Conservation (phyloP, 1,140 invertebrate genomes). For the Andrena cerasifolii region DNA sequence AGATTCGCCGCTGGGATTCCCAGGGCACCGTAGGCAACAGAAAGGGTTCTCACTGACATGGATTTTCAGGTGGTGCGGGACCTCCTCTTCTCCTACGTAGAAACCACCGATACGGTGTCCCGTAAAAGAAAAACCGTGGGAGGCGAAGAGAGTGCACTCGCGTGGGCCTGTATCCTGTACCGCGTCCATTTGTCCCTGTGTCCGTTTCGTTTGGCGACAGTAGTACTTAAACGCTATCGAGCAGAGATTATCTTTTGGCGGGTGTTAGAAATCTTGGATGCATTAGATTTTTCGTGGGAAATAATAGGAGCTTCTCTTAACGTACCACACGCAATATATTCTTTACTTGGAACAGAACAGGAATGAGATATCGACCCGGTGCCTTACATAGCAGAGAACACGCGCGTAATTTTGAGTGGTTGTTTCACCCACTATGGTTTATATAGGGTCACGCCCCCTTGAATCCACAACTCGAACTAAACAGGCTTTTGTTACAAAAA, state of each 20-base stretch:
- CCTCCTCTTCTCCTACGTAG: slow-evolving; percentile 36
- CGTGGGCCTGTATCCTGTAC: slow-evolving; percentile 67
- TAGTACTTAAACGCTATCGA: slow-evolving; percentile 57
- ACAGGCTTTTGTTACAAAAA: too few relatives aligned
- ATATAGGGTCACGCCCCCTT: too few relatives aligned
- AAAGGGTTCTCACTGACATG: slow-evolving; percentile 1
- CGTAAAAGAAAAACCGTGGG: slow-evolving; percentile 64
- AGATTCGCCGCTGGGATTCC: neutral
- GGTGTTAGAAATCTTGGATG: too few relatives aligned
- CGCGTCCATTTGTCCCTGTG: slow-evolving; percentile 69
- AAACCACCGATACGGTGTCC: slow-evolving; percentile 21
- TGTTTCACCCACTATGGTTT: too few relatives aligned
- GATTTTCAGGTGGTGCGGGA: slow-evolving; percentile 40
- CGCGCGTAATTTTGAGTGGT: too few relatives aligned
- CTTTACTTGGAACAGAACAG: too few relatives aligned
- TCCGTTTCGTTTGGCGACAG: slow-evolving; percentile 63
- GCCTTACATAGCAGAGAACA: too few relatives aligned
- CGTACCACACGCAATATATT: too few relatives aligned
- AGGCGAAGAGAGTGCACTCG: slow-evolving; percentile 64
- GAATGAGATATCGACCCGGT: too few relatives aligned
- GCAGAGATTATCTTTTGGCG: slow-evolving; percentile 56
- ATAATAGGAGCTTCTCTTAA: too few relatives aligned
- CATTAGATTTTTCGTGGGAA: too few relatives aligned
- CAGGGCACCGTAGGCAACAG: neutral
- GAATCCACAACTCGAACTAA: too few relatives aligned